phyloP scores from a whole-genome alignment of 53 echinoderm and acorn worm genomes.

The Crossaster papposus region DNA sequence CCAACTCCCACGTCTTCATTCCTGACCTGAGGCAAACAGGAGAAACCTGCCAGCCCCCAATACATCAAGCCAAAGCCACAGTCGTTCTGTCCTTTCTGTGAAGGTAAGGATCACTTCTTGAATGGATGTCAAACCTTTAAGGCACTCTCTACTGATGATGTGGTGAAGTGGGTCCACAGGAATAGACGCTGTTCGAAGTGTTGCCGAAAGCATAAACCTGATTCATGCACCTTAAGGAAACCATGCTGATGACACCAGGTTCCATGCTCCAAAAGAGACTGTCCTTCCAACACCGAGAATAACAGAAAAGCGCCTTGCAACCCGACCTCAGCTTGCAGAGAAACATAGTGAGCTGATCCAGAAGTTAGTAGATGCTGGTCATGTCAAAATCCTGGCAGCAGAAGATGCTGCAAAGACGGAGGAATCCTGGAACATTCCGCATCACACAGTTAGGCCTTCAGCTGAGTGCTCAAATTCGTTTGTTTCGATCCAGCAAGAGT shows the following conservation, averaged over 20 bases:
- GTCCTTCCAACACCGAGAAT: slow-evolving; percentile 15
- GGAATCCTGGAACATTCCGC: slow-evolving; percentile 57
- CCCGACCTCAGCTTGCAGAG: background rate
- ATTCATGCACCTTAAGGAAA: slow-evolving; percentile 38
- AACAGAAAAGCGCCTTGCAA: background rate
- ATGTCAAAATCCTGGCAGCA: slow-evolving; percentile 23
- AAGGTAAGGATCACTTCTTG: slow-evolving; percentile 21
- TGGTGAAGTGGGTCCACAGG: slow-evolving; percentile 13
- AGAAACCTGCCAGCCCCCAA: background rate
- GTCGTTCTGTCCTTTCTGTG: too few species aligned
- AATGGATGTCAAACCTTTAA: slow-evolving; percentile 36
- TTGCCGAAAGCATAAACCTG: slow-evolving; percentile 17
- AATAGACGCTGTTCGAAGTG: slow-evolving; percentile 36
- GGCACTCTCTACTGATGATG: background rate
- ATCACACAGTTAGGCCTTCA: too few species aligned
- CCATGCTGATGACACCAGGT: slow-evolving; percentile 24
- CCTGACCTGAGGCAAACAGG: slow-evolving; percentile 1
- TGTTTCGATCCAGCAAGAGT: too few species aligned
- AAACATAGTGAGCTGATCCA: slow-evolving; percentile 39
- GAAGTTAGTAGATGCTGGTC: slow-evolving; percentile 40
- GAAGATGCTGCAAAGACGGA: slow-evolving; percentile 29
- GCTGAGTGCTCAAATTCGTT: too few species aligned
- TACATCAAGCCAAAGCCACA: too few species aligned
- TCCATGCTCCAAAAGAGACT: slow-evolving; percentile 24
- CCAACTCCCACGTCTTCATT: background rate